A percentile compares a stretch with the other conserved stretches of the same genome.
Evolutionary conservation across 2,113 vertebrate genomes (phyloP).

Genomic region (Orientallactaga bullata): DNA sequence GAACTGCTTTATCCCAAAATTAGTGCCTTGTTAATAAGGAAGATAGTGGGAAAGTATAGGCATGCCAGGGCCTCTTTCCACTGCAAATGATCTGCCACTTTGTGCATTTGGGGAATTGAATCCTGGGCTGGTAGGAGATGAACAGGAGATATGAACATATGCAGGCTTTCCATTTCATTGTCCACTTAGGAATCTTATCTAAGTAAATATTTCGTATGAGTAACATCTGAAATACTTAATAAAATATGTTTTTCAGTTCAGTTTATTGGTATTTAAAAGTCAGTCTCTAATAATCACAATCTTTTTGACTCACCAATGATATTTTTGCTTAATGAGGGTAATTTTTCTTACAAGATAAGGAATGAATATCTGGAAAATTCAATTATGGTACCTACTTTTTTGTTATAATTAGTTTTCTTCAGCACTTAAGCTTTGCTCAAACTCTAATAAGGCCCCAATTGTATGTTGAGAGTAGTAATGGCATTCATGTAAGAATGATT

Average conservation of each 20-base stretch:
- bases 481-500: slow-evolving; percentile 30
- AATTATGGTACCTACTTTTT: slow-evolving; percentile 37
- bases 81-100: no score
- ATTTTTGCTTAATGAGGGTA: slow-evolving; percentile 50
- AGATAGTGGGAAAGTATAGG: background rate
- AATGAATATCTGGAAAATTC: slow-evolving; percentile 27
- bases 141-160: background rate
- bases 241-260: slow-evolving; percentile 42
- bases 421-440: slow-evolving; percentile 31
- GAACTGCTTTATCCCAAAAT: slow-evolving; percentile 12
- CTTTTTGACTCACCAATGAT: slow-evolving; percentile 43
- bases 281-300: background rate
- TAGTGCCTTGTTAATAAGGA: slow-evolving; percentile 38
- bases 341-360: slow-evolving; percentile 59
- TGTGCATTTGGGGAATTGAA: no score
- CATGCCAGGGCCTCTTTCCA: no score
- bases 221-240: slow-evolving; percentile 55
- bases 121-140: no score
- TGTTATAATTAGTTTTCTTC: slow-evolving; percentile 50
- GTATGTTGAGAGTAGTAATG: background rate
- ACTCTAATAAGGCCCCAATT: slow-evolving; percentile 5
- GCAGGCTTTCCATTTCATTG: background rate
- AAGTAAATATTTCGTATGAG: slow-evolving; percentile 60
- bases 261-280: slow-evolving; percentile 46
- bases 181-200: slow-evolving; percentile 32